Base-by-base conservation (phyloP, 1,140 invertebrate genomes). In the Hyposmocoma kahamanoa region DNA sequence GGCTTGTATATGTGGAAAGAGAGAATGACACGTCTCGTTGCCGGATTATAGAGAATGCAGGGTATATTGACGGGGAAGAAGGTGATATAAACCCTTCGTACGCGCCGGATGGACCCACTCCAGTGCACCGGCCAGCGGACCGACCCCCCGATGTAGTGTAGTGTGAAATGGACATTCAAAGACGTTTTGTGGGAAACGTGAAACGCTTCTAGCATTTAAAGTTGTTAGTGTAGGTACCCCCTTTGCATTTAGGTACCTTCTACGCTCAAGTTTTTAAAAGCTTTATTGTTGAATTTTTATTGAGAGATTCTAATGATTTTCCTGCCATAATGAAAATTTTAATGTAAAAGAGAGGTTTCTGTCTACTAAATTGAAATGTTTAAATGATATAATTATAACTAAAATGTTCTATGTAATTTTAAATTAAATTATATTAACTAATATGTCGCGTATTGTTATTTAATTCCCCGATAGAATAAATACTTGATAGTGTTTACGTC, bases 41-140 rank as follows among this genome's bases (percentile, higher is more conserved):
- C 46, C 75, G 84, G 36, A 86, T 87, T 46, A 87, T 87, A 36
- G 86, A 87, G 50, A 87, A 87, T 57, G 73, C 82, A 17, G 86
- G 86, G 10, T 87, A 86, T 53, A 57, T 78, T 36, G 85, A 87
- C 22, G 56, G 71, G 4, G 80, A 83, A 41, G 50, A 64, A 11
- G 80, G 77, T 4, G 84, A 84, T 54, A 45, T 63, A 15, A 86
- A 86, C 67, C 80, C 81, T 5, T 82, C 81, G 24, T 84, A 79
- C 62, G 78, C 78, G 4, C 78, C 76, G 8, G 81, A 84, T 55
- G 74, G 68, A 9, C 81, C 76, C 24, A 77, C 81, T 4, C 78
- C 81, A n/a, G 75, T 84, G 19, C 81, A 82, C 66, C 56, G 67
- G 46, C 50, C 75, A 8, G 38, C 52, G 45, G n/a, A 43, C 10